phyloP scores from a whole-genome alignment of 2,888 invertebrate species.

The Dusona sp. region DNA sequence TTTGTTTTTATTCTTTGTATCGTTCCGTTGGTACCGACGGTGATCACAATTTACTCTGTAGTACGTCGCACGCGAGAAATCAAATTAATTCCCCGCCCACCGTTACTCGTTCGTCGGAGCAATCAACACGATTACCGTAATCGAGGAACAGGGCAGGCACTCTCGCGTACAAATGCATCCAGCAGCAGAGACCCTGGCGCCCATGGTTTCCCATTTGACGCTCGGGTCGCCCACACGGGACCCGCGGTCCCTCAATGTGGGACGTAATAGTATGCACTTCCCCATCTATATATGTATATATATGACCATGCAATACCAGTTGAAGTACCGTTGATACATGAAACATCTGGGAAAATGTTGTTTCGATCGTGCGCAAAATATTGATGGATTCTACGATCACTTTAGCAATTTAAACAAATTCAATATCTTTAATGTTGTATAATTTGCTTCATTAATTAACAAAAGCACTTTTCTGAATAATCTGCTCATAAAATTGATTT shows the following conservation, averaged over 20 bases:
- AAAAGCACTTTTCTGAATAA: background rate
- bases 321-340: conserved; percentile 40
- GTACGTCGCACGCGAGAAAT: conserved; percentile 65
- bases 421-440: conserved; percentile 68
- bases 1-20: conserved; percentile 15
- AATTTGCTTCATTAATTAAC: background rate
- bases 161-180: conserved; percentile 47
- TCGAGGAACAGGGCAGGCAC: conserved; percentile 55
- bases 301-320: conserved; percentile 70
- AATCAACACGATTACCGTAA: conserved; percentile 75
- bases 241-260: conserved; percentile 49
- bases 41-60: conserved; percentile 52
- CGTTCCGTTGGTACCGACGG: conserved; percentile 6
- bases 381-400: conserved; percentile 79
- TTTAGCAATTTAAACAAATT: conserved; percentile 74
- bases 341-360: conserved; percentile 56
- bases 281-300: conserved; percentile 52
- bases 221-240: conserved; percentile 43
- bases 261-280: conserved; percentile 48
- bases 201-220: conserved; percentile 43
- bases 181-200: conserved; percentile 45
- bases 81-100: conserved; percentile 73
- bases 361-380: conserved; percentile 70
- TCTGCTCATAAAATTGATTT: background rate
- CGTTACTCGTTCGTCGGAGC: conserved; percentile 67